Percentiles rank a stretch among this genome's conserved stretches.
phyloP scores from a whole-genome alignment of 2,113 vertebrate genomes.

The Aspiorhynchus laticeps region DNA sequence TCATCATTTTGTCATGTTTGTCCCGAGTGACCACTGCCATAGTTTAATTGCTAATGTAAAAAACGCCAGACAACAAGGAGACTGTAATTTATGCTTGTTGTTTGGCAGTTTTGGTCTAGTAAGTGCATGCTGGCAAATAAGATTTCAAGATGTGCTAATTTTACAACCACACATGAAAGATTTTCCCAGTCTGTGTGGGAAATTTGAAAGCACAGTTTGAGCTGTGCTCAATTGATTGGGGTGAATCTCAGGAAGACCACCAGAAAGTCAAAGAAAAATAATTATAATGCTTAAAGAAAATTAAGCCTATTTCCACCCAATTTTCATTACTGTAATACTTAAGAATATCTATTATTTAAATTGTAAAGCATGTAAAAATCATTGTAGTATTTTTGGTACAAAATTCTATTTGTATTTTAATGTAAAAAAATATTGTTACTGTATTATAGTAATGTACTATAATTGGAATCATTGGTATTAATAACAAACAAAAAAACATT shows the following conservation, averaged over 20 bases:
- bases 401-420: neutral
- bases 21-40: neutral
- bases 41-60: neutral
- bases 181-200: neutral
- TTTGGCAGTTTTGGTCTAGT: neutral
- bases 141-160: slow-evolving; percentile 32
- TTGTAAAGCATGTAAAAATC: neutral
- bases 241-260: slow-evolving; percentile 1
- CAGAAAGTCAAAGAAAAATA: neutral
- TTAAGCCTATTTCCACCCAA: neutral
- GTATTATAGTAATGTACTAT: neutral
- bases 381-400: neutral
- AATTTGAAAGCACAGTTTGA: neutral
- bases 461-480: neutral
- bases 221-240: too few species aligned
- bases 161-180: slow-evolving; percentile 7
- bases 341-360: neutral
- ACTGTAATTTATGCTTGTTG: neutral
- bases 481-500: neutral
- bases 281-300: neutral
- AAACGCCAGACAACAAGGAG: neutral
- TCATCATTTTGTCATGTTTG: slow-evolving; percentile 17
- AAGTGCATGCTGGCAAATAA: slow-evolving; percentile 22
- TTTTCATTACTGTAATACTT: neutral
- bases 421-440: neutral